A percentile compares a stretch with the other conserved stretches of the same genome.
Conservation (phyloP, 2,797 vertebrate genomes). For the Glossophaga mutica region DNA sequence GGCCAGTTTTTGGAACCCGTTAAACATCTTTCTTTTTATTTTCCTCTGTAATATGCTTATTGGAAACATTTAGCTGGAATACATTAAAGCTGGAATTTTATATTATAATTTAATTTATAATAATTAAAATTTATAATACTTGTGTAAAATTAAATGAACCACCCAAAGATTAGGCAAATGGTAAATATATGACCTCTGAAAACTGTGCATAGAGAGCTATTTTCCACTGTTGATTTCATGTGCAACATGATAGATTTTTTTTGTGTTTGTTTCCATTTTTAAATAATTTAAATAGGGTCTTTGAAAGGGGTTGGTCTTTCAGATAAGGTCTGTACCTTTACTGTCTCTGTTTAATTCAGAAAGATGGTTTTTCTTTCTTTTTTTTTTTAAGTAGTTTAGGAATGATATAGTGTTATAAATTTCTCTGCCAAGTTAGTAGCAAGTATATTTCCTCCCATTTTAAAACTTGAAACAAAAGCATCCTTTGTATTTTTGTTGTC, state of each 20-base stretch:
- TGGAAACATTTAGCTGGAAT: neutral
- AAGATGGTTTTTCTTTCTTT: neutral
- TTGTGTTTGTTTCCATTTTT: neutral
- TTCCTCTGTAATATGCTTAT: neutral
- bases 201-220: neutral
- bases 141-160: neutral
- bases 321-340: neutral
- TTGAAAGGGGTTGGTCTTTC: neutral
- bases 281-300: neutral
- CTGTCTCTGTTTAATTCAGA: neutral
- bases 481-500: slow-evolving; percentile 4
- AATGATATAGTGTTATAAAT: neutral
- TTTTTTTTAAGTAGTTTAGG: neutral
- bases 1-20: neutral
- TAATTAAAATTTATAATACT: neutral
- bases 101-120: neutral
- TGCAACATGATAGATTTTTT: neutral
- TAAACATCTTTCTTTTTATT: neutral
- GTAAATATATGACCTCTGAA: neutral
- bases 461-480: neutral
- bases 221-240: neutral
- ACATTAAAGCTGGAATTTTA: neutral
- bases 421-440: neutral
- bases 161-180: neutral
- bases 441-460: neutral